Evolutionary conservation across 2,888 invertebrate species (phyloP).

Genomic region (Anoncus sp.): DNA sequence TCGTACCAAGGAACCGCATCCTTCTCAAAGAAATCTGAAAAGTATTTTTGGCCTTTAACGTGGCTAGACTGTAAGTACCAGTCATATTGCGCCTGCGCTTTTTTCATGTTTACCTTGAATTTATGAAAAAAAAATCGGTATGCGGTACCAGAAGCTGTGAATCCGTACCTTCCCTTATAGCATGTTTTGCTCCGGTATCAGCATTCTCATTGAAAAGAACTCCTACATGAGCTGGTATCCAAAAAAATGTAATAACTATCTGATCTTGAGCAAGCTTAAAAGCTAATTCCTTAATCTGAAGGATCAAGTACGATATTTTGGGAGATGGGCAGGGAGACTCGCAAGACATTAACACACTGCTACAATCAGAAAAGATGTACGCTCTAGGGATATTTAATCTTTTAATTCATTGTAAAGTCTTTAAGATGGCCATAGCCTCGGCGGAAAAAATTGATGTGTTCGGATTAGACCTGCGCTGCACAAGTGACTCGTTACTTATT

Average conservation of each 20-base stretch:
- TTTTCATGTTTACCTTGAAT: too few relatives aligned
- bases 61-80: background rate
- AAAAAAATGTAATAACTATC: constrained; percentile 12
- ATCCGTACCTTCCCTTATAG: too few relatives aligned
- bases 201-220: constrained; percentile 22
- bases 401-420: constrained; percentile 16
- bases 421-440: constrained; percentile 39
- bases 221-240: constrained; percentile 45
- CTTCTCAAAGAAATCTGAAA: background rate
- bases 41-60: background rate
- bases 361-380: constrained; percentile 49
- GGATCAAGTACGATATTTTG: constrained; percentile 18
- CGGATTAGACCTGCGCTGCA: background rate
- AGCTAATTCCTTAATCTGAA: constrained; percentile 31
- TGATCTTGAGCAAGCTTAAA: background rate
- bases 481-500: background rate
- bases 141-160: too few relatives aligned
- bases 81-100: too few relatives aligned
- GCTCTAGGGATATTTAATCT: constrained; percentile 3
- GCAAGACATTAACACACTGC: constrained; percentile 29
- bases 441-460: constrained; percentile 41
- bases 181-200: background rate
- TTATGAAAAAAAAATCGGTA: too few relatives aligned
- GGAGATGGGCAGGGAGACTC: background rate
- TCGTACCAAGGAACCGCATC: constrained; percentile 23